phyloP scores from a whole-genome alignment of 2,797 vertebrate species.

The Brotula barbata region DNA sequence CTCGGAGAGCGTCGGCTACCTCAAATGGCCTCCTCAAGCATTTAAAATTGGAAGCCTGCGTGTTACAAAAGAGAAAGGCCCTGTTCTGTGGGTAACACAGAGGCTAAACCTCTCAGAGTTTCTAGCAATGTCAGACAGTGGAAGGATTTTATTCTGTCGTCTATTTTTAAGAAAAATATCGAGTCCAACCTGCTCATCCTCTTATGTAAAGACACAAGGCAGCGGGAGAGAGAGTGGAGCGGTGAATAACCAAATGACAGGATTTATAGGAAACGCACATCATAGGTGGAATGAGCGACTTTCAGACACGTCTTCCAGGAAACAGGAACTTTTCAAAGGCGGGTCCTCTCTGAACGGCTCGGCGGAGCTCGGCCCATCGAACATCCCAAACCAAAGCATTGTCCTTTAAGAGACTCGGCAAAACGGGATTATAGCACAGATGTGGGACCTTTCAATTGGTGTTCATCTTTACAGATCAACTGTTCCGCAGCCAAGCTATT shows the following conservation, averaged over 20 bases:
- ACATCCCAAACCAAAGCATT: too few relatives aligned
- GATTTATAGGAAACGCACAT: conserved; percentile 4
- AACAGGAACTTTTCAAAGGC: too few relatives aligned
- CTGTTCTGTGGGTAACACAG: conserved; percentile 1
- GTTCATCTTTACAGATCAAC: not conserved
- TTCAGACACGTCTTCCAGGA: too few relatives aligned
- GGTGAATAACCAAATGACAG: conserved; percentile 20
- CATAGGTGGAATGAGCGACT: too few relatives aligned
- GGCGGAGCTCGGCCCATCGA: too few relatives aligned
- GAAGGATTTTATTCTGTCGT: conserved; percentile 30
- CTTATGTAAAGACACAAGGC: conserved; percentile 6
- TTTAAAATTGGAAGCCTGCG: conserved; percentile 26
- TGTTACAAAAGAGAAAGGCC: conserved; percentile 26
- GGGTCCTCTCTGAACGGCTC: too few relatives aligned
- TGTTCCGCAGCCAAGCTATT: not conserved
- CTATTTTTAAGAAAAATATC: conserved; percentile 12
- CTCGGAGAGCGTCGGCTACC: conserved; percentile 25
- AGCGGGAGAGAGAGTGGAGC: not conserved
- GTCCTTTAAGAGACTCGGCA: too few relatives aligned
- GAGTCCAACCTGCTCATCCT: conserved; percentile 32
- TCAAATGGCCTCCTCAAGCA: conserved; percentile 19
- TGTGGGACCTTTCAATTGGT: too few relatives aligned
- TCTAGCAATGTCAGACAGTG: conserved; percentile 34
- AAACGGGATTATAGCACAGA: too few relatives aligned
- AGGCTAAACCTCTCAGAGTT: conserved; percentile 29